Percentiles rank a stretch among this genome's conserved stretches.
Conservation (phyloP, 2,113 vertebrate genomes). For the Caranx melampygus region DNA sequence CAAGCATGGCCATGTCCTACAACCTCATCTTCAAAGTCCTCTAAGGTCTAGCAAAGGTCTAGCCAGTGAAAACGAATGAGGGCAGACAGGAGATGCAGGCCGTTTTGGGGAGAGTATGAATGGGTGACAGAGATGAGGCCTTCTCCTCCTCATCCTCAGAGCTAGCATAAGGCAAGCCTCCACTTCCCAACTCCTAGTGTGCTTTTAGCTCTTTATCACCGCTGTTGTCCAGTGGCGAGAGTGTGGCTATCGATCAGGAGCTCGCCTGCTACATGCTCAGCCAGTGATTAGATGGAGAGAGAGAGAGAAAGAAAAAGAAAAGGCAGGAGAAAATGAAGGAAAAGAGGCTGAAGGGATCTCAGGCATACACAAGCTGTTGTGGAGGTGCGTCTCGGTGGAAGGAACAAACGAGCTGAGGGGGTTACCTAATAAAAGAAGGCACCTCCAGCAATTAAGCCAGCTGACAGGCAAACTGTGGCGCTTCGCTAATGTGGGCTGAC, state of each 20-base stretch:
- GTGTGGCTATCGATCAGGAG: slow-evolving; percentile 73
- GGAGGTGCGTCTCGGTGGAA: slow-evolving; percentile 69
- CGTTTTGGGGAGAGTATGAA: neutral
- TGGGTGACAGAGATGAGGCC: slow-evolving; percentile 2
- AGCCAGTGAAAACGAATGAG: neutral
- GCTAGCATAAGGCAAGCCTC: slow-evolving; percentile 29
- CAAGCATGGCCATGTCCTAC: neutral
- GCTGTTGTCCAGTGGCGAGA: slow-evolving; percentile 65
- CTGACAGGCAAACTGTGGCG: slow-evolving; percentile 83
- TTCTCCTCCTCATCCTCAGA: slow-evolving; percentile 9
- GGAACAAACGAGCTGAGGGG: slow-evolving; percentile 78
- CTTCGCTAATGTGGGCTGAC: slow-evolving; percentile 85
- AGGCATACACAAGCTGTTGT: slow-evolving; percentile 75
- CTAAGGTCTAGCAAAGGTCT: neutral
- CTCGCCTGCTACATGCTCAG: slow-evolving; percentile 54
- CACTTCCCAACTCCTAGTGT: slow-evolving; percentile 39
- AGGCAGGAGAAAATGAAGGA: slow-evolving; percentile 49
- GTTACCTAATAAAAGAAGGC: slow-evolving; percentile 84
- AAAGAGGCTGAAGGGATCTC: slow-evolving; percentile 58
- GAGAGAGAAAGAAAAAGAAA: slow-evolving; percentile 11
- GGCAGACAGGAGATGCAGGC: neutral
- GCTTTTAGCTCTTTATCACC: slow-evolving; percentile 75
- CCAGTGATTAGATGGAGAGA: slow-evolving; percentile 56
- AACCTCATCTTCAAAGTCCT: neutral
- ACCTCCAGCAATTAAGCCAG: slow-evolving; percentile 85